A percentile compares a stretch with the other conserved stretches of the same genome.
Conservation (phyloP, 2,797 vertebrate species). For the Chrysocyon brachyurus region DNA sequence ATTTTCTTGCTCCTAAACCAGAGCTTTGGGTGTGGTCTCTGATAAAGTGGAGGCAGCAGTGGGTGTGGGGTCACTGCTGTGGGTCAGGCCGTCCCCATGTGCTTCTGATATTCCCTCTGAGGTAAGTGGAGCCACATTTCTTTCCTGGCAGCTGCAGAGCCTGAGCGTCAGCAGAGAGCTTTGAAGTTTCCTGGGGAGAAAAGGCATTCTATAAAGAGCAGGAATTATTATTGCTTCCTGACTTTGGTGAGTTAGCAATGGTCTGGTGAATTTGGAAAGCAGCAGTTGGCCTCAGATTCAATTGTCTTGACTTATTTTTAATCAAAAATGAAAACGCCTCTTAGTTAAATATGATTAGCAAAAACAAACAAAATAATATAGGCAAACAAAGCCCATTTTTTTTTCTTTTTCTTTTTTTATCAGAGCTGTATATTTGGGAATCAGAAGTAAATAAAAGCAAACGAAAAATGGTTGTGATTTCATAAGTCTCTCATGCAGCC, state of each 20-base stretch:
- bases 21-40: constrained; percentile 12
- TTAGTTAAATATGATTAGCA: constrained; percentile 51
- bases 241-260: constrained; percentile 59
- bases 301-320: constrained; percentile 71
- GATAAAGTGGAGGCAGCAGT: background rate
- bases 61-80: background rate
- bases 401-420: background rate
- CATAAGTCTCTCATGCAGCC: background rate
- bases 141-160: constrained; percentile 76
- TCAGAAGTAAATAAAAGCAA: constrained; percentile 55
- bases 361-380: constrained; percentile 51
- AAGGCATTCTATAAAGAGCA: constrained; percentile 56
- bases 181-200: constrained; percentile 76
- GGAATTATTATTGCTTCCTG: constrained; percentile 74
- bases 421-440: constrained; percentile 12
- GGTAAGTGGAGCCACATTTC: constrained; percentile 77
- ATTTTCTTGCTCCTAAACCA: background rate
- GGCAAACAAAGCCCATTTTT: background rate
- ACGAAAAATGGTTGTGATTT: constrained; percentile 16
- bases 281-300: constrained; percentile 58
- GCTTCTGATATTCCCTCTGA: constrained; percentile 29
- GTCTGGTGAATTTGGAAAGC: constrained; percentile 69
- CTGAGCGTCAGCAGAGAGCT: constrained; percentile 61
- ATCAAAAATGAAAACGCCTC: constrained; percentile 55
- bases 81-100: background rate